A percentile compares a stretch with the other conserved stretches of the same genome.
phyloP scores from a whole-genome alignment of 2,797 vertebrate species.

The Acipenser oxyrinchus region DNA sequence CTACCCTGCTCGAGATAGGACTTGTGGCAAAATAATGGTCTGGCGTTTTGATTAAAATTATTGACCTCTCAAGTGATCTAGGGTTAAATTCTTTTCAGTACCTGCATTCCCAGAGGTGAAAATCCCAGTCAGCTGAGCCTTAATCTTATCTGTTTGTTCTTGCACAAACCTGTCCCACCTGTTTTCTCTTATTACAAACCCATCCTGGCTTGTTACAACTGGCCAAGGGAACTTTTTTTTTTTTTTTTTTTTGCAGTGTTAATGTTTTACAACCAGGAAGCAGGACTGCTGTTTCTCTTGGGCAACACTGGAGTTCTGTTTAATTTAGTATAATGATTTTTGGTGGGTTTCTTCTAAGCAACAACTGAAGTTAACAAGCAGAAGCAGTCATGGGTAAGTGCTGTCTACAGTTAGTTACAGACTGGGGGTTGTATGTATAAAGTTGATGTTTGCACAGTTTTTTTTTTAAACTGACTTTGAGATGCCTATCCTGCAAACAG shows the following conservation, averaged over 20 bases:
- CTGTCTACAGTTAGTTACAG: not conserved
- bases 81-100: not conserved
- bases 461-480: not conserved
- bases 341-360: conserved; percentile 20
- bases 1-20: not conserved
- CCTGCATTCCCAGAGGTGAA: not conserved
- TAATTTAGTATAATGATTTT: conserved; percentile 13
- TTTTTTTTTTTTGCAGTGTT: conserved; percentile 35
- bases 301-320: conserved; percentile 27
- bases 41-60: not conserved
- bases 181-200: conserved; percentile 23
- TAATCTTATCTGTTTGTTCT: conserved; percentile 7
- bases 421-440: not conserved
- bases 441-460: not conserved
- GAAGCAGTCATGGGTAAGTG: conserved; percentile 58
- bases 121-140: conserved; percentile 1
- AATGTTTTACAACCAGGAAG: conserved; percentile 58
- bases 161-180: conserved; percentile 57
- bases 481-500: conserved; percentile 20
- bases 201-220: conserved; percentile 53
- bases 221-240: conserved; percentile 35
- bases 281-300: conserved; percentile 31
- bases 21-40: no score
- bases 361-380: not conserved
- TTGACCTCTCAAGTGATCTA: not conserved